These are phyloP conservation scores for Sialis lutaria DNA, from an alignment of 2,888 invertebrate species.

Conservation along the genomic window DNA sequence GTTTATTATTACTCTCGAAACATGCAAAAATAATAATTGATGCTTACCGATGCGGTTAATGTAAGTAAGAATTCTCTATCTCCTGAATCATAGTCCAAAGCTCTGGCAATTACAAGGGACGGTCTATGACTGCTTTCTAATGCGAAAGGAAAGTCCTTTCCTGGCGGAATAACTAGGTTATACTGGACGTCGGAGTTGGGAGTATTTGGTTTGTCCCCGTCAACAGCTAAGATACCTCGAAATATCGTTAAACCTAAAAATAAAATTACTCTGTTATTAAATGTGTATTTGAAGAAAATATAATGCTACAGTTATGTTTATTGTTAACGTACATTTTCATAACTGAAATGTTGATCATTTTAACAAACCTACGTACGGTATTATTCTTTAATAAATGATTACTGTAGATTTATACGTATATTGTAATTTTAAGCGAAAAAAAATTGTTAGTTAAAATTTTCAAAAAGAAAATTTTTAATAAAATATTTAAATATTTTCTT, in stretches of 20 bases:
- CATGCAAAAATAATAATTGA: not conserved
- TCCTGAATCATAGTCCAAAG: constrained; percentile 66
- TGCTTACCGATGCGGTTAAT: constrained; percentile 55
- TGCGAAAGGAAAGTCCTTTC: constrained; percentile 49
- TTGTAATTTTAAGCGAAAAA: too few species aligned
- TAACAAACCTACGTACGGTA: too few species aligned
- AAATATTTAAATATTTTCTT: too few species aligned
- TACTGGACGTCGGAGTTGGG: constrained; percentile 77
- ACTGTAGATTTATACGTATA: too few species aligned
- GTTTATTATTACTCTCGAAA: not conserved
- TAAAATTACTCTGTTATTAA: too few species aligned
- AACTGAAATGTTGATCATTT: too few species aligned
- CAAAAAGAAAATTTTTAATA: too few species aligned
- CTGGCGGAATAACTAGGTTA: constrained; percentile 53
- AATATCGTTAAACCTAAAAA: constrained; percentile 57
- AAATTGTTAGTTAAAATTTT: too few species aligned
- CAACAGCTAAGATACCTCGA: constrained; percentile 61
- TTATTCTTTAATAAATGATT: too few species aligned
- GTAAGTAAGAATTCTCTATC: constrained; percentile 57
- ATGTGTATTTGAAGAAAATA: too few species aligned
- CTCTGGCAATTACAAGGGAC: constrained; percentile 49
- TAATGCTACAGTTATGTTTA: too few species aligned
- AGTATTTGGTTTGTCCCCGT: constrained; percentile 74
- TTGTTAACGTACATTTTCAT: too few species aligned
- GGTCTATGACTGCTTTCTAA: constrained; percentile 68